These are phyloP conservation scores for Acomys russatus DNA, from an alignment of 2,797 vertebrate genomes.

Conservation along the genomic window DNA sequence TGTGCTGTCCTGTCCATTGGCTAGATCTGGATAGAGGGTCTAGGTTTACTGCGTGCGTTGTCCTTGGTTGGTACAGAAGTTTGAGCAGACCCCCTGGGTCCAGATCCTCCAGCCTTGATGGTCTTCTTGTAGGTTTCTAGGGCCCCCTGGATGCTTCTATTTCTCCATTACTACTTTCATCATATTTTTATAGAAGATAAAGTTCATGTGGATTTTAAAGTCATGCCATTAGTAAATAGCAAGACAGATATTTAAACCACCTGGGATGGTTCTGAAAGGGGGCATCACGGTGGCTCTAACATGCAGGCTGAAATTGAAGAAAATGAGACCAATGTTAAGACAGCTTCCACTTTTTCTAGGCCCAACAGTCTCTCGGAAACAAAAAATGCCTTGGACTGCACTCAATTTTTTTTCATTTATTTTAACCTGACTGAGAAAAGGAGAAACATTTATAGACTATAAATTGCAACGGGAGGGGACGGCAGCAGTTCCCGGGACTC, in stretches of 20 bases:
- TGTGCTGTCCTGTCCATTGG: too few relatives aligned
- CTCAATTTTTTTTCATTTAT: slow-evolving; percentile 18
- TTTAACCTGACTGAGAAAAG: neutral
- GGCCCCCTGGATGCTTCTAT: too few relatives aligned
- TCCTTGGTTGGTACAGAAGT: too few relatives aligned
- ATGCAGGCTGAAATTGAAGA: neutral
- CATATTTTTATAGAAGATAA: neutral
- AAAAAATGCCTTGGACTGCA: neutral
- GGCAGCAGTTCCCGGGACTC: neutral
- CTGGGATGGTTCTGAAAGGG: neutral
- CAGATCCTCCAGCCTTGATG: too few relatives aligned
- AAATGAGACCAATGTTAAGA: neutral
- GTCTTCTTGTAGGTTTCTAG: too few relatives aligned
- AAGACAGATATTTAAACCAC: neutral
- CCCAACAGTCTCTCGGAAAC: neutral
- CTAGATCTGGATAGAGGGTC: too few relatives aligned
- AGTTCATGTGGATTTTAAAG: neutral
- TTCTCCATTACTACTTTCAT: too few relatives aligned
- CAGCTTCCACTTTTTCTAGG: neutral
- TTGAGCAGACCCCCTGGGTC: too few relatives aligned
- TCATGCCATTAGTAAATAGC: neutral
- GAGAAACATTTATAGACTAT: neutral
- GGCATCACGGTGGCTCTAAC: neutral
- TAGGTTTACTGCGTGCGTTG: too few relatives aligned
- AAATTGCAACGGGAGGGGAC: neutral